phyloP scores from a whole-genome alignment of 2,888 invertebrate genomes.

The Thymelicus acteon region DNA sequence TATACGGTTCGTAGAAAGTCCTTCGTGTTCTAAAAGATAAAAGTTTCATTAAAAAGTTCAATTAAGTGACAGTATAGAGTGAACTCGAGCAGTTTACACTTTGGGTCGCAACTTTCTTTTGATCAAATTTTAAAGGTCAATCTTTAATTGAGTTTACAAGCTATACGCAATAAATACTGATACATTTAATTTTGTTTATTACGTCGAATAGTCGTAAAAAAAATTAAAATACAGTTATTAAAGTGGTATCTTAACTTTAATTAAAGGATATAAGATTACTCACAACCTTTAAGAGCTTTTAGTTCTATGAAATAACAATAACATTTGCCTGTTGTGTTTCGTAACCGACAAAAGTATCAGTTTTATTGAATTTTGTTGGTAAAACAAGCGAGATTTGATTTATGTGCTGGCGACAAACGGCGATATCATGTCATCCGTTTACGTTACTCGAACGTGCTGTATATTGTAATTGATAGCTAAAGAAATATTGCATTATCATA shows the following conservation, averaged over 20 bases:
- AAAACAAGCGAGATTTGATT: slow-evolving; percentile 79
- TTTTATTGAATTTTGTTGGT: slow-evolving; percentile 67
- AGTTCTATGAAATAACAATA: neutral
- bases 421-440: slow-evolving; percentile 67
- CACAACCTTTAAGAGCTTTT: neutral
- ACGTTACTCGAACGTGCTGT: too few species aligned
- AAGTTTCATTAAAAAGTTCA: slow-evolving; percentile 40
- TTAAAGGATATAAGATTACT: too few species aligned
- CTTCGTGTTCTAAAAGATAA: slow-evolving; percentile 42
- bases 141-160: slow-evolving; percentile 31
- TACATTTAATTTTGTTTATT: slow-evolving; percentile 10
- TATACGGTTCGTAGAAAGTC: slow-evolving; percentile 49
- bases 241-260: too few species aligned
- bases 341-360: slow-evolving; percentile 75
- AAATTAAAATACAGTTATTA: neutral
- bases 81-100: slow-evolving; percentile 3
- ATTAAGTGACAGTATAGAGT: slow-evolving; percentile 23
- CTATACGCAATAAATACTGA: slow-evolving; percentile 45
- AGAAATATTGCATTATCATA: neutral
- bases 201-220: neutral
- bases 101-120: slow-evolving; percentile 32
- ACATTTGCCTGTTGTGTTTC: slow-evolving; percentile 50
- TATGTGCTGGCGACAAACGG: slow-evolving; percentile 69
- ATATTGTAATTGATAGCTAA: neutral
- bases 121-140: slow-evolving; percentile 34